Evolutionary conservation across 2,113 vertebrate species (phyloP).

Genomic region (Gracilinanus agilis): DNA sequence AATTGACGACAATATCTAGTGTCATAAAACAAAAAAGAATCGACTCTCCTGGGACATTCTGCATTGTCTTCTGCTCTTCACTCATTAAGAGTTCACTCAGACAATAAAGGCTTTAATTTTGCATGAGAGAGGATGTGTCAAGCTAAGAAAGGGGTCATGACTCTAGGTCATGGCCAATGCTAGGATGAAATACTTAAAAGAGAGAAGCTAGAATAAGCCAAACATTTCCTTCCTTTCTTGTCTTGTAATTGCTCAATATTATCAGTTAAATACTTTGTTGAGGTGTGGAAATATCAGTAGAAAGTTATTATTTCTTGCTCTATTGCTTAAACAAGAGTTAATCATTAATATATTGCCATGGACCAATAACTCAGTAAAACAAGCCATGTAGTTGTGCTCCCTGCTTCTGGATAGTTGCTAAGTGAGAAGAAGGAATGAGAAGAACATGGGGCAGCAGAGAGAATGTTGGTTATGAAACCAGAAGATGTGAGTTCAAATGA

Average conservation of each 20-base stretch:
- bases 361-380: conserved; percentile 35
- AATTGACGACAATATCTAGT: neutral
- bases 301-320: conserved; percentile 50
- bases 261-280: neutral
- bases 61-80: neutral
- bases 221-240: neutral
- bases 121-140: neutral
- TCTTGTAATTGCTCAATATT: conserved; percentile 2
- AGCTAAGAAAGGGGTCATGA: neutral
- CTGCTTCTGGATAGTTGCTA: conserved; percentile 6
- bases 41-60: neutral
- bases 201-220: neutral
- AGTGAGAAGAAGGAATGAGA: neutral
- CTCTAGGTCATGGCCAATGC: neutral
- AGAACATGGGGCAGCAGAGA: neutral
- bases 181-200: neutral
- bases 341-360: conserved; percentile 63
- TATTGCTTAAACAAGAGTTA: conserved; percentile 62
- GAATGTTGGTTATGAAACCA: neutral
- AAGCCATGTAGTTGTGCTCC: neutral
- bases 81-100: neutral
- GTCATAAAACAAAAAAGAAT: neutral
- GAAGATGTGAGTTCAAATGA: neutral
- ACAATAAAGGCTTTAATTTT: neutral
- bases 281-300: neutral